Percentiles rank a stretch among this genome's conserved stretches.
These are phyloP conservation scores for Chascanopsetta lugubris DNA, from an alignment of 2,113 vertebrate genomes.

Conservation along the genomic window DNA sequence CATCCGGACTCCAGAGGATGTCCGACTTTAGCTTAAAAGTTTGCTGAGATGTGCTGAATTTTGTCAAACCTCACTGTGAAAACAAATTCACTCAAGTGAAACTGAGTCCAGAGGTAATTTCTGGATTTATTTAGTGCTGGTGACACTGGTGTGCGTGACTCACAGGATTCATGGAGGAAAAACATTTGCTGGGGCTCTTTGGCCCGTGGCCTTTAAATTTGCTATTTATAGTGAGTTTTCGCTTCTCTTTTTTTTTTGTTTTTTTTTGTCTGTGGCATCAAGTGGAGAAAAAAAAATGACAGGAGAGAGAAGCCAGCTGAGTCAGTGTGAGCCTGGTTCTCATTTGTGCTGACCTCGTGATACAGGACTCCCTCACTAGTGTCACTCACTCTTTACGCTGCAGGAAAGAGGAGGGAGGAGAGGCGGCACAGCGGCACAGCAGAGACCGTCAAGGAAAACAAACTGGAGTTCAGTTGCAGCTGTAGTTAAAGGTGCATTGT, in stretches of 20 bases:
- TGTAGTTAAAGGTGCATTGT: too few relatives aligned
- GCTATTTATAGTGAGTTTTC: slow-evolving; percentile 72
- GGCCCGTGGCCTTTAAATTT: slow-evolving; percentile 47
- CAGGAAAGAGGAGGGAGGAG: slow-evolving; percentile 12
- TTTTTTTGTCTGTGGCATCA: slow-evolving; percentile 44
- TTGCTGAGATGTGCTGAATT: neutral
- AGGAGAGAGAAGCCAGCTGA: slow-evolving; percentile 72
- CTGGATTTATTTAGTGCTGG: neutral
- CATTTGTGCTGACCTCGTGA: slow-evolving; percentile 70
- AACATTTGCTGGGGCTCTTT: slow-evolving; percentile 46
- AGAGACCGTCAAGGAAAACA: neutral
- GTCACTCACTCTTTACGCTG: slow-evolving; percentile 52
- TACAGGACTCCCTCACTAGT: slow-evolving; percentile 49
- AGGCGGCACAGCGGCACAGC: neutral
- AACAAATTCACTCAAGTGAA: neutral
- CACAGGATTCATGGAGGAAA: slow-evolving; percentile 41
- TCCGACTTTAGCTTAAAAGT: too few relatives aligned
- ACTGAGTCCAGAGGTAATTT: neutral
- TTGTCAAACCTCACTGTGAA: too few relatives aligned
- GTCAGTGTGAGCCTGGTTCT: slow-evolving; percentile 67
- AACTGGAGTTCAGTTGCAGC: neutral
- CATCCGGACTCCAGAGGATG: too few relatives aligned
- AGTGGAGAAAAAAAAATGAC: slow-evolving; percentile 58
- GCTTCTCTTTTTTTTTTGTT: slow-evolving; percentile 50
- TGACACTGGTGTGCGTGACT: slow-evolving; percentile 49